phyloP scores from a whole-genome alignment of 2,113 vertebrate species.

The human (Homo sapiens) region DNA sequence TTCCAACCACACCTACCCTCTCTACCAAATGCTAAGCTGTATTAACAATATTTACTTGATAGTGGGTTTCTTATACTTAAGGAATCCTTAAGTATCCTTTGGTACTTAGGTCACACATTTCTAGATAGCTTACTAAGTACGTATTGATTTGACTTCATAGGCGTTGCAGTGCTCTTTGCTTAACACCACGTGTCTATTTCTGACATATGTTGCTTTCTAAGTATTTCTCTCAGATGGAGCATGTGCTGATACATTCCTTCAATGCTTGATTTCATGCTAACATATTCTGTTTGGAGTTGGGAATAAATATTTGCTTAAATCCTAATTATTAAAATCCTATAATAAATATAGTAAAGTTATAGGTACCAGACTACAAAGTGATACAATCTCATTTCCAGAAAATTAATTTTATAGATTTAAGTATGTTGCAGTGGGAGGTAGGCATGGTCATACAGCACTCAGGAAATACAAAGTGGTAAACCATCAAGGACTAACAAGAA shows the following conservation, averaged over 20 bases:
- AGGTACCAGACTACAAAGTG: background rate
- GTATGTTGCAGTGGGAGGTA: background rate
- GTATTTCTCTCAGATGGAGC: background rate
- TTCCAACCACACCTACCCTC: background rate
- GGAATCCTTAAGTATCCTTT: background rate
- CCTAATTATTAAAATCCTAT: background rate
- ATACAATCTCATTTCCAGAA: constrained; percentile 1
- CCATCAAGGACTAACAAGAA: background rate
- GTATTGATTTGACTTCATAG: background rate
- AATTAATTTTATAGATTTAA: background rate
- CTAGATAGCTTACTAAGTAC: background rate
- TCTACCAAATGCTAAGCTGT: background rate
- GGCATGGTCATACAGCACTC: background rate
- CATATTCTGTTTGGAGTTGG: background rate
- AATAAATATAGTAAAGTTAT: background rate
- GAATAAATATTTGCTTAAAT: background rate
- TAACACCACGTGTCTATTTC: background rate
- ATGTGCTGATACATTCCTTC: background rate
- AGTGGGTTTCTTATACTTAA: background rate
- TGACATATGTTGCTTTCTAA: background rate
- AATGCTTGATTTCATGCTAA: background rate
- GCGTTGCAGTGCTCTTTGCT: background rate
- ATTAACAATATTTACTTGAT: background rate
- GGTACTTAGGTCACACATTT: background rate
- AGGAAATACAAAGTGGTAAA: background rate